phyloP scores from a whole-genome alignment of 2,888 invertebrate genomes.

The Aphelenchoides bicaudatus region DNA sequence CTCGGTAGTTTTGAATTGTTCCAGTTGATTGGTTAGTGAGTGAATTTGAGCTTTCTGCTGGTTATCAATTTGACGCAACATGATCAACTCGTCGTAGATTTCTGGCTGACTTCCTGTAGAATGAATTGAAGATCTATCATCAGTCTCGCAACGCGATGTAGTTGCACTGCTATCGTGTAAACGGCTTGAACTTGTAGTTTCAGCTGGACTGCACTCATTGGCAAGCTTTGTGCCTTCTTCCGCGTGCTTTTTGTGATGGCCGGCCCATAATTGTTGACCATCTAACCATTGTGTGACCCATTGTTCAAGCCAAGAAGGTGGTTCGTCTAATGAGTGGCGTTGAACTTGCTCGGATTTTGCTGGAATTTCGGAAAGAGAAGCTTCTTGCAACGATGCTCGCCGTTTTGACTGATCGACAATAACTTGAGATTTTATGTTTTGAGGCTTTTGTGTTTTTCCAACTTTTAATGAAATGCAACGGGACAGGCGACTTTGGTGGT shows the following conservation, averaged over 20 bases:
- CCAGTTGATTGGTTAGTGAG: conserved; percentile 21
- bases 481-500: conserved; percentile 9
- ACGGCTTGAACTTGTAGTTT: conserved; percentile 7
- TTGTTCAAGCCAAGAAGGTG: conserved; percentile 42
- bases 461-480: conserved; percentile 18
- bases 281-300: conserved; percentile 53
- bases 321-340: conserved; percentile 2
- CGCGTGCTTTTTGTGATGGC: neutral
- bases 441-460: neutral
- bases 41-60: conserved; percentile 47
- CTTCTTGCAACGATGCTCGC: conserved; percentile 4
- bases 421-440: neutral
- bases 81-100: conserved; percentile 40
- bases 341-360: neutral
- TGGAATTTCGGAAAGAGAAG: neutral
- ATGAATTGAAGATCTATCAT: neutral
- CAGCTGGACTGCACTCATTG: conserved; percentile 1
- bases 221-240: neutral
- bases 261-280: conserved; percentile 29
- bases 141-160: conserved; percentile 10
- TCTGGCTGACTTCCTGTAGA: conserved; percentile 14
- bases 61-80: conserved; percentile 44
- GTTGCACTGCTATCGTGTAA: conserved; percentile 3
- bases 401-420: conserved; percentile 4
- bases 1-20: too few relatives aligned